phyloP scores from a whole-genome alignment of 2,888 invertebrate genomes.

The Troilus luridus region DNA sequence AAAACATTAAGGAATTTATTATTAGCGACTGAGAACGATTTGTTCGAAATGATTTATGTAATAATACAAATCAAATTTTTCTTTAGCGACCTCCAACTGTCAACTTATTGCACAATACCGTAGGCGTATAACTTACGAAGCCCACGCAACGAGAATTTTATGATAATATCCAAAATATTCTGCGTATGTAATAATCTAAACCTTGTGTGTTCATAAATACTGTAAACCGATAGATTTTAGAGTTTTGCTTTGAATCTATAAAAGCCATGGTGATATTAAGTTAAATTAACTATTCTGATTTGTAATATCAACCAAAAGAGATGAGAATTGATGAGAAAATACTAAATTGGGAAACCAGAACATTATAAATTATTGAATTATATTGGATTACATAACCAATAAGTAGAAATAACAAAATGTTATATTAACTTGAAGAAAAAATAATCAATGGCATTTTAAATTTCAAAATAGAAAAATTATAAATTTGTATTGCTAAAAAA shows the following conservation, averaged over 20 bases:
- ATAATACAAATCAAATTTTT: constrained; percentile 3
- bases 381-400: too few species aligned
- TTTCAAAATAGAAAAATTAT: too few species aligned
- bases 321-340: constrained; percentile 8
- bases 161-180: not conserved
- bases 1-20: not conserved
- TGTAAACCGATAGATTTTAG: not conserved
- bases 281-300: not conserved
- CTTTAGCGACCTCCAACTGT: not conserved
- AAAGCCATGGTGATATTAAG: not conserved
- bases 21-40: not conserved
- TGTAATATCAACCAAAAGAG: not conserved
- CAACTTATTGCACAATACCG: not conserved
- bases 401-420: too few species aligned
- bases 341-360: not conserved
- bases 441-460: too few species aligned
- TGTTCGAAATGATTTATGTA: not conserved
- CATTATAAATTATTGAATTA: too few species aligned
- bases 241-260: not conserved
- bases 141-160: not conserved
- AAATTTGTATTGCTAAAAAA: too few species aligned
- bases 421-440: too few species aligned
- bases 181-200: not conserved
- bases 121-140: not conserved
- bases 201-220: not conserved